phyloP scores from a whole-genome alignment of 2,797 vertebrate genomes.

The Chromis chromis region DNA sequence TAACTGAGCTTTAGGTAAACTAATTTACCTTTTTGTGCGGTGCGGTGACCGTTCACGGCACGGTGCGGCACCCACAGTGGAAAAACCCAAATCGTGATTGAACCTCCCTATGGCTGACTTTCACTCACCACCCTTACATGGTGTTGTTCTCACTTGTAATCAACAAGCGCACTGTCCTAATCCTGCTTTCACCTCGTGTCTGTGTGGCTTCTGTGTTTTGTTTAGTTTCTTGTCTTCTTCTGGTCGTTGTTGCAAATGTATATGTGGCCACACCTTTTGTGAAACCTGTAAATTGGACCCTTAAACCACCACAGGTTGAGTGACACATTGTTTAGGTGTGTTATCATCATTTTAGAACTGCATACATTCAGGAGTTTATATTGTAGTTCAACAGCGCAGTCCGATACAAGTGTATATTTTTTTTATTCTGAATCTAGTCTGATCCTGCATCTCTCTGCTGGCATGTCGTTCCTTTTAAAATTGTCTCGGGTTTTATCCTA shows the following conservation, averaged over 20 bases:
- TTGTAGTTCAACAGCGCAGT: background rate
- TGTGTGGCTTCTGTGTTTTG: slow-evolving; percentile 59
- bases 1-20: too few species aligned
- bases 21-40: too few species aligned
- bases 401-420: background rate
- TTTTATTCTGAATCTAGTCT: background rate
- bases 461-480: slow-evolving; percentile 50
- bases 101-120: slow-evolving; percentile 30
- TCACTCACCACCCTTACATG: slow-evolving; percentile 51
- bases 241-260: slow-evolving; percentile 17
- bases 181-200: slow-evolving; percentile 48
- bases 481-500: background rate
- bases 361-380: background rate
- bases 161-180: slow-evolving; percentile 39
- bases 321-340: background rate
- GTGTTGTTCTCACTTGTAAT: slow-evolving; percentile 52
- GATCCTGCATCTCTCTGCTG: slow-evolving; percentile 33
- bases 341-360: background rate
- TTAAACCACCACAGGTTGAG: slow-evolving; percentile 26
- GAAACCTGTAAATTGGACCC: background rate
- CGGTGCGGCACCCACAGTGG: background rate
- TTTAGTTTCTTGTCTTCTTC: slow-evolving; percentile 30
- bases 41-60: background rate
- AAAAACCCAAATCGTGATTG: slow-evolving; percentile 28
- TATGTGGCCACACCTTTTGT: slow-evolving; percentile 12